These are phyloP conservation scores for Diaphora mendica DNA, from an alignment of 2,888 invertebrate genomes.

Conservation along the genomic window DNA sequence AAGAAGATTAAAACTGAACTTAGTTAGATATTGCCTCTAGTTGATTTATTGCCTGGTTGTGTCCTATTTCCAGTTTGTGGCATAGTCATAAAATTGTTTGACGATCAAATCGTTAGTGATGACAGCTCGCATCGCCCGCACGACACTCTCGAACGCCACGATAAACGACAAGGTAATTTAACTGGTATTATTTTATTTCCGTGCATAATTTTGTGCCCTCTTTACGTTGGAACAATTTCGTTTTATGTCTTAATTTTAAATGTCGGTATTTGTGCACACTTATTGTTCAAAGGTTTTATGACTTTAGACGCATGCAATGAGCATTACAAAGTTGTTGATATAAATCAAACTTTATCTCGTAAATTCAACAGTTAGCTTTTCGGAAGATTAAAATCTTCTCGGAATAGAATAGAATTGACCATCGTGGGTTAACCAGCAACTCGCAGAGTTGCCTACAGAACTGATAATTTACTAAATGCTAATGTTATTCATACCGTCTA, in stretches of 20 bases:
- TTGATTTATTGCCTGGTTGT: background rate
- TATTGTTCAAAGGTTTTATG: background rate
- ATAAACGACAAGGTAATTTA: constrained; percentile 23
- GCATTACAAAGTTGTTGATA: too few species aligned
- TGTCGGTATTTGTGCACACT: background rate
- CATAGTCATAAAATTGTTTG: constrained; percentile 40
- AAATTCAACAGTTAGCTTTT: too few species aligned
- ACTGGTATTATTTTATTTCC: constrained; percentile 22
- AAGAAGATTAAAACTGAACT: background rate
- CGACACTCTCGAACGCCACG: constrained; percentile 5
- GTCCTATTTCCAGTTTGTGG: constrained; percentile 5
- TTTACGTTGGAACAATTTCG: constrained; percentile 15
- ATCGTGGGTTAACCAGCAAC: background rate
- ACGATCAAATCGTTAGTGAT: constrained; percentile 28
- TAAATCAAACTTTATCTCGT: too few species aligned
- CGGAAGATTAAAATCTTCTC: too few species aligned
- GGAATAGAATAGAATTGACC: background rate
- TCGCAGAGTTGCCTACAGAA: background rate
- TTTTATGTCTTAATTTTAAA: constrained; percentile 21
- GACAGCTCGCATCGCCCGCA: background rate
- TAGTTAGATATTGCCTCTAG: background rate
- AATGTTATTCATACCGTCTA: too few species aligned
- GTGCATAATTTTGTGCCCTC: constrained; percentile 20
- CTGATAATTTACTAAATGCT: too few species aligned
- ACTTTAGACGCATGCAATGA: background rate